phyloP scores from a whole-genome alignment of 1,140 invertebrate species.

The Pseudachorutes palmiensis region DNA sequence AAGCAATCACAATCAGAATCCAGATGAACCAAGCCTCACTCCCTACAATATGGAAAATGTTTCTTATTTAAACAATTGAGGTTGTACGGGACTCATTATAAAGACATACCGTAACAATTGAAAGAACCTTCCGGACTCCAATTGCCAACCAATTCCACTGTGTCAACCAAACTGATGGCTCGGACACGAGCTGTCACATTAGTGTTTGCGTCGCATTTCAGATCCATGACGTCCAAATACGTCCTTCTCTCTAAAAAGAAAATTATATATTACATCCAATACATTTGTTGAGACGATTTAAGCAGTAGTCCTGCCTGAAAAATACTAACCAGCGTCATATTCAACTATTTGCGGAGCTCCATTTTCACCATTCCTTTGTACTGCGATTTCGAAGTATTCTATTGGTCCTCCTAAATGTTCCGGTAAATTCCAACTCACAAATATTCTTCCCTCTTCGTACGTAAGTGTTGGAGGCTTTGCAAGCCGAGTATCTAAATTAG shows the following conservation, averaged over 20 bases:
- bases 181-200: conserved; percentile 33
- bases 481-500: conserved; percentile 24
- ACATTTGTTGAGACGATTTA: not conserved
- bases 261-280: not conserved
- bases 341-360: not conserved
- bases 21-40: conserved; percentile 22
- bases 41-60: conserved; percentile 18
- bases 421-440: conserved; percentile 23
- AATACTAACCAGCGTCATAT: not conserved
- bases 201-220: conserved; percentile 26
- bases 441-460: conserved; percentile 13
- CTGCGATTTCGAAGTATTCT: conserved; percentile 20
- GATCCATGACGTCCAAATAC: conserved; percentile 14
- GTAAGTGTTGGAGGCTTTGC: conserved; percentile 11
- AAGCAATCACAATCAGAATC: conserved; percentile 15
- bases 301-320: not conserved
- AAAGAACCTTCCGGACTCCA: conserved; percentile 33
- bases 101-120: conserved; percentile 26
- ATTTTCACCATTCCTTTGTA: conserved; percentile 22
- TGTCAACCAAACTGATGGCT: conserved; percentile 20
- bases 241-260: conserved; percentile 3
- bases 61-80: not conserved
- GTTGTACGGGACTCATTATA: not conserved
- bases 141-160: conserved; percentile 15
- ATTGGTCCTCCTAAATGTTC: conserved; percentile 22